A percentile compares a stretch with the other conserved stretches of the same genome.
phyloP scores from a whole-genome alignment of 2,888 invertebrate species.

The Cerceris rybyensis region DNA sequence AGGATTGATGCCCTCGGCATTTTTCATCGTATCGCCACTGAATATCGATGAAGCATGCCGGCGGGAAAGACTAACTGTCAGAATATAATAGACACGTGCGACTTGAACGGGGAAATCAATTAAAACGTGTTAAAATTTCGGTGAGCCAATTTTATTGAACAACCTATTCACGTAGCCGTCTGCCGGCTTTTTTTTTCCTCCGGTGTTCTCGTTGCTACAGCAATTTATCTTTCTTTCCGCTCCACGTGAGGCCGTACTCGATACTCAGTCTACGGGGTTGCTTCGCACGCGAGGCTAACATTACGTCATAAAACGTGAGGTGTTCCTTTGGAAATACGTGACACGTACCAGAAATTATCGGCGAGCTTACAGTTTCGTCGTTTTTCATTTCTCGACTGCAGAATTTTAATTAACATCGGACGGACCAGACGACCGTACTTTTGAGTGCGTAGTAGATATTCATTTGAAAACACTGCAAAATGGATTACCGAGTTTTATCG shows the following conservation, averaged over 20 bases:
- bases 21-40: background rate
- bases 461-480: no score
- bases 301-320: slow-evolving; percentile 69
- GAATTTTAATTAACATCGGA: slow-evolving; percentile 14
- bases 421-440: background rate
- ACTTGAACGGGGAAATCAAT: slow-evolving; percentile 7
- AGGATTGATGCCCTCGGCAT: background rate
- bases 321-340: slow-evolving; percentile 59
- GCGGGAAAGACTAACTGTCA: background rate
- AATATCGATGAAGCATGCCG: background rate
- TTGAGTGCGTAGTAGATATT: background rate
- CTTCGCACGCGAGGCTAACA: slow-evolving; percentile 67
- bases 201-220: slow-evolving; percentile 21
- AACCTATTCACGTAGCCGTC: slow-evolving; percentile 20
- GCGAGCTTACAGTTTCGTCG: slow-evolving; percentile 13
- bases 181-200: background rate
- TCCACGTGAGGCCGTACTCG: slow-evolving; percentile 64
- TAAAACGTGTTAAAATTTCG: slow-evolving; percentile 17
- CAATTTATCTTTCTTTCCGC: slow-evolving; percentile 59
- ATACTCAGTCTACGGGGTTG: slow-evolving; percentile 55
- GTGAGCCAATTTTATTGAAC: slow-evolving; percentile 19
- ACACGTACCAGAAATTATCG: slow-evolving; percentile 54
- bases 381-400: background rate
- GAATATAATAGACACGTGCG: background rate
- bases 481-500: no score